phyloP scores from a whole-genome alignment of 2,888 invertebrate species.

The Sphaerophoria rueppellii region DNA sequence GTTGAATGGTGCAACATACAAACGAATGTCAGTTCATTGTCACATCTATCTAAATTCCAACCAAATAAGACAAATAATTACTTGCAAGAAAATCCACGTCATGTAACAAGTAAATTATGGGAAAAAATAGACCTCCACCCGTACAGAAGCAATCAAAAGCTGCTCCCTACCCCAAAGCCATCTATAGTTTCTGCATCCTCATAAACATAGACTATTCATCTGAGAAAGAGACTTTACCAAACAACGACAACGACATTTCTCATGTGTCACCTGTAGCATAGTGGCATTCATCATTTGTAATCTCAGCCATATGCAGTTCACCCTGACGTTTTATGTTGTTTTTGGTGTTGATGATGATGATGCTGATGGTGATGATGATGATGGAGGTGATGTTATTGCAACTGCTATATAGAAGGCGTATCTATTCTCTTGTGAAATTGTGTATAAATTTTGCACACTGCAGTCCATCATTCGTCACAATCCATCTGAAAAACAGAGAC shows the following conservation, averaged over 20 bases:
- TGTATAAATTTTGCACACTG: constrained; percentile 68
- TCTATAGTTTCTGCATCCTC: background rate
- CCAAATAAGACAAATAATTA: constrained; percentile 30
- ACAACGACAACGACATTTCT: constrained; percentile 62
- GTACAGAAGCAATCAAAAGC: constrained; percentile 2
- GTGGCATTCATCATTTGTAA: constrained; percentile 72
- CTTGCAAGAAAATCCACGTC: constrained; percentile 26
- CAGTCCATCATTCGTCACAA: constrained; percentile 76
- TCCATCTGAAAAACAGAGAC: constrained; percentile 76
- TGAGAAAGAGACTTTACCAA: constrained; percentile 9
- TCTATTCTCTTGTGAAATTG: constrained; percentile 5
- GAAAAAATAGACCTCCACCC: constrained; percentile 34
- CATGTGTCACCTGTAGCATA: constrained; percentile 72
- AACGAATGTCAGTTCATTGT: constrained; percentile 22
- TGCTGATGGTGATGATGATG: constrained; percentile 22
- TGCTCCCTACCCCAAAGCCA: constrained; percentile 18
- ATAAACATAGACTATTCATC: background rate
- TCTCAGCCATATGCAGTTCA: constrained; percentile 72
- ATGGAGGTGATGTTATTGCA: constrained; percentile 40
- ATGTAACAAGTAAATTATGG: constrained; percentile 39
- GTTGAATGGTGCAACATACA: constrained; percentile 53
- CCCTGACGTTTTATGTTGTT: constrained; percentile 68
- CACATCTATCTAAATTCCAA: constrained; percentile 35
- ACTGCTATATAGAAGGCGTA: constrained; percentile 67
- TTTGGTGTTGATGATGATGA: constrained; percentile 47